Evolutionary conservation across 2,113 vertebrate genomes (phyloP), one percentile per base, ranked within the genome.

Genomic region (Pseudonaja textilis): DNA sequence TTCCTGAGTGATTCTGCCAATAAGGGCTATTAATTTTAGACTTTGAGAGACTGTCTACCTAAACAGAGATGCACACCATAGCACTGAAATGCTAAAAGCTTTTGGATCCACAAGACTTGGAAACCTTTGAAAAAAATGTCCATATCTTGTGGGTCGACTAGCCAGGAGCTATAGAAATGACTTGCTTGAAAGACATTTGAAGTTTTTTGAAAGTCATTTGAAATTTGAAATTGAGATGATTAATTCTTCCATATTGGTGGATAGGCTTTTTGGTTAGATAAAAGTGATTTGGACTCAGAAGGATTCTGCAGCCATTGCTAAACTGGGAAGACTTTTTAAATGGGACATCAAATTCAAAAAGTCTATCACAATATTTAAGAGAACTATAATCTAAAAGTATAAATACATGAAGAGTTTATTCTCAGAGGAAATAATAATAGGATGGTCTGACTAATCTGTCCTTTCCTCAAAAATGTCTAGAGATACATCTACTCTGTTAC

Each of bases 1-100:
- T 96, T 74, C 95, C 97, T 96, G 96, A 96, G 96, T 97, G 96
- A 96, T 95, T 74, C 95, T 97, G 96, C 93, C 96, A 94, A 86
- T 1, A 55, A 94, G 54, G 89, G 87, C 81, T 93, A 94, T 96
- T 96, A 90, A 95, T 95, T 96, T 26, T 39, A 29, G 74, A 47
- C 90, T 34, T 89, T 42, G 93, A 92, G 93, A 94, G 34, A 18
- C 91, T 94, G 94, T 5, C 92, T 92, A 95, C 91, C 39, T 90
- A 90, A 91, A 69, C 94, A 85, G 94, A 93, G 86, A 85, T 55
- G 0, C 55, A 91, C 88, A 29, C 3, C 25, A 64, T 25, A 85
- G 74, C 3, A 18, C 74, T 57, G 93, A 95, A 91, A 85, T 25
- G 20, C 3, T 94, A 94, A 92, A 90, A 94, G 0, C 47, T 95